phyloP scores from a whole-genome alignment of 1,140 invertebrate species.

The Aphis craccivora region DNA sequence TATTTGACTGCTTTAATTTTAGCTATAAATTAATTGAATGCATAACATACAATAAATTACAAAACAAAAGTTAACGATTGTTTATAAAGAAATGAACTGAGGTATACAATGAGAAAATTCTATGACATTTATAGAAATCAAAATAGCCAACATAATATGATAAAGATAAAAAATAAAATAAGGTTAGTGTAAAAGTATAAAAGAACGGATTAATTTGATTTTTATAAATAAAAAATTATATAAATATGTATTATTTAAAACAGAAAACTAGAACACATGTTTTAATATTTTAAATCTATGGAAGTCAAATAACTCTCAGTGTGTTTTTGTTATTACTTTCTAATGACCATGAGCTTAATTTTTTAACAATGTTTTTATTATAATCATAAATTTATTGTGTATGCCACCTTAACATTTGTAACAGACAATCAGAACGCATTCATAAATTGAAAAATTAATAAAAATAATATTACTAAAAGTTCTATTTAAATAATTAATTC shows the following conservation, averaged over 20 bases:
- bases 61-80: background rate
- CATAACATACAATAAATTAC: background rate
- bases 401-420: background rate
- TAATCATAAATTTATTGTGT: background rate
- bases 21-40: background rate
- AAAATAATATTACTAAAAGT: background rate
- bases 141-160: background rate
- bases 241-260: background rate
- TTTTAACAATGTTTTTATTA: background rate
- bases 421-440: background rate
- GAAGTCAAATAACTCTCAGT: background rate
- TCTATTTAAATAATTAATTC: background rate
- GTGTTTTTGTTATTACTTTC: background rate
- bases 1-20: background rate
- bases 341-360: background rate
- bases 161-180: background rate
- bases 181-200: background rate
- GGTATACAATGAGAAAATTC: background rate
- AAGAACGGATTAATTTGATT: background rate
- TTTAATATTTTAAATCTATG: background rate
- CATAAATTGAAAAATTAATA: background rate
- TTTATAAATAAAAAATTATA: background rate
- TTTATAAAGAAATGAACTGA: no score
- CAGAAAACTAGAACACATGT: conserved; percentile 10
- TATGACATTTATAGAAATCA: background rate